Conservation (phyloP, 2,113 vertebrate species). For the Callocephalon fimbriatum region DNA sequence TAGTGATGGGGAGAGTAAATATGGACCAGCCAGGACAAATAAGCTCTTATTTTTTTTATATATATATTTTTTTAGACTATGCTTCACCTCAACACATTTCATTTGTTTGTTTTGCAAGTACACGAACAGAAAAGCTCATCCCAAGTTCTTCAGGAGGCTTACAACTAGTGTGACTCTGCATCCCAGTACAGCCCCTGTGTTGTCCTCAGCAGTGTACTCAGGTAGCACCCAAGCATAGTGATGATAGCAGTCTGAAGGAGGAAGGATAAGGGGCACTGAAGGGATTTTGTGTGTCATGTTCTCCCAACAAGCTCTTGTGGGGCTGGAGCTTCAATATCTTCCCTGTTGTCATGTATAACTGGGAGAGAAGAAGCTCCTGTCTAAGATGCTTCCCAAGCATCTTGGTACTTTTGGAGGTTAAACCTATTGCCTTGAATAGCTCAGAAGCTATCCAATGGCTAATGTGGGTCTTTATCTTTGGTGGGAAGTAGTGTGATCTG, state of each 20-base stretch:
- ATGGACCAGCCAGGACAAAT: not conserved
- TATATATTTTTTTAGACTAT: not conserved
- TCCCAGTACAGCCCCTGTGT: rapidly evolving
- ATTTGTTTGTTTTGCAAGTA: not conserved
- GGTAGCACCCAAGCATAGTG: rapidly evolving
- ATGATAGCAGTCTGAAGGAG: not conserved
- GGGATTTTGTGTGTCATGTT: not conserved
- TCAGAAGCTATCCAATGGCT: not conserved
- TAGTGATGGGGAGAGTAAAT: not conserved
- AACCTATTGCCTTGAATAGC: not conserved
- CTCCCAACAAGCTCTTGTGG: not conserved
- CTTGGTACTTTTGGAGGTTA: not conserved
- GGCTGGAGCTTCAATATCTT: not conserved
- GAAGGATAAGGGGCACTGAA: not conserved
- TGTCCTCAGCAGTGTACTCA: rapidly evolving
- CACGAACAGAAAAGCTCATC: not conserved
- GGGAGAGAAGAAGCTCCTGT: rapidly evolving
- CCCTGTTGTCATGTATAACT: not conserved
- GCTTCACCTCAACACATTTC: not conserved
- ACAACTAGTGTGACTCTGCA: not conserved
- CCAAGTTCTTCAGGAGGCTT: not conserved
- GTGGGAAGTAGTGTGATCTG: not conserved
- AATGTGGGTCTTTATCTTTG: not conserved
- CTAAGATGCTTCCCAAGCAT: rapidly evolving
- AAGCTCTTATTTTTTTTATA: not conserved